Evolutionary conservation across 2,113 vertebrate species (phyloP).

Genomic region (Phocoena sinus): DNA sequence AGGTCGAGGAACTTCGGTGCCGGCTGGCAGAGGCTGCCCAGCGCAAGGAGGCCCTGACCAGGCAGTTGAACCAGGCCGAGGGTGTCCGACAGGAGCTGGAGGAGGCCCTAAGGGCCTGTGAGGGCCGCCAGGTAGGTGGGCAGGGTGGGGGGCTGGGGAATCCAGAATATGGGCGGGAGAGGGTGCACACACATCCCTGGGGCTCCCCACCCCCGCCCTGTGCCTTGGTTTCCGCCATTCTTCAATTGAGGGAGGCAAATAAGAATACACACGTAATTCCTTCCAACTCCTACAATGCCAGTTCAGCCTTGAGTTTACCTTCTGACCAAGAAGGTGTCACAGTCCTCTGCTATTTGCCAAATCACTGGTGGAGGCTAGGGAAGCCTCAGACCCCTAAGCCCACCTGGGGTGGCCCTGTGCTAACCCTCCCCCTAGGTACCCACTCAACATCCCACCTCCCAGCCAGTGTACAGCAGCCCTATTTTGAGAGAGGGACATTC

Average conservation of each 20-base stretch:
- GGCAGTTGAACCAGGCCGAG: neutral
- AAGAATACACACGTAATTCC: neutral
- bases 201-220: rapidly evolving
- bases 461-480: neutral
- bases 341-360: neutral
- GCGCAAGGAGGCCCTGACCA: neutral
- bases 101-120: neutral
- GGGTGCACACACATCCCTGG: neutral
- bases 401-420: neutral
- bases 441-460: neutral
- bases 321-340: neutral
- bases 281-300: neutral
- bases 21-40: neutral
- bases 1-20: constrained; percentile 35
- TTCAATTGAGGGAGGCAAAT: neutral
- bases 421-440: neutral
- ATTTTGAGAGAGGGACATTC: constrained; percentile 48
- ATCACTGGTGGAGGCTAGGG: neutral
- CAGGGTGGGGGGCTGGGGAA: neutral
- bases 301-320: neutral
- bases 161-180: rapidly evolving
- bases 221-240: neutral
- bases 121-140: constrained; percentile 53
- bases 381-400: neutral
- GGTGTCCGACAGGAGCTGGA: neutral